Percentiles rank a stretch among this genome's conserved stretches.
These are phyloP conservation scores for Macaca mulatta DNA, from an alignment of 2,113 vertebrate species.

Conservation along the genomic window DNA sequence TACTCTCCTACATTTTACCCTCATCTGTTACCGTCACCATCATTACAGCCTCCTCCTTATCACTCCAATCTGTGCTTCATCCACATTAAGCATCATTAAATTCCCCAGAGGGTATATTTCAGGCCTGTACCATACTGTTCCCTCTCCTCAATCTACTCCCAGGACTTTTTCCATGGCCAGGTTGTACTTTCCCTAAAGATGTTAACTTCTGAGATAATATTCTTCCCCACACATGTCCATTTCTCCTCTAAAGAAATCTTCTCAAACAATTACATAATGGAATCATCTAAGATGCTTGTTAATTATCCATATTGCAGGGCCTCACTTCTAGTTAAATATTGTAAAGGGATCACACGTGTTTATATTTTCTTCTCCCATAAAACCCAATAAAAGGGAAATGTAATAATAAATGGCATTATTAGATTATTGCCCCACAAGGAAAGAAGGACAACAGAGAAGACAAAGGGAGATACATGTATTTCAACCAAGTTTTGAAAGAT, in stretches of 20 bases:
- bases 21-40: background rate
- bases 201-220: background rate
- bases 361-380: background rate
- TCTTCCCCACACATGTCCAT: background rate
- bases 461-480: background rate
- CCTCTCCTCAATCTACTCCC: background rate
- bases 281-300: background rate
- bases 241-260: constrained; percentile 29
- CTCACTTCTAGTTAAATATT: background rate
- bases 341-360: background rate
- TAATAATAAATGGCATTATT: background rate
- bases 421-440: background rate
- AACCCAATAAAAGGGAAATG: background rate
- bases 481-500: background rate
- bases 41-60: background rate
- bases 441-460: background rate
- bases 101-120: background rate
- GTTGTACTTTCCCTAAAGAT: background rate
- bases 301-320: background rate
- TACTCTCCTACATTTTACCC: background rate
- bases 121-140: background rate
- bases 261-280: constrained; percentile 21
- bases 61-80: background rate
- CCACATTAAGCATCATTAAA: background rate
- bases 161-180: background rate